Base-by-base conservation (phyloP, 2,113 vertebrate genomes). In the Columba livia region DNA sequence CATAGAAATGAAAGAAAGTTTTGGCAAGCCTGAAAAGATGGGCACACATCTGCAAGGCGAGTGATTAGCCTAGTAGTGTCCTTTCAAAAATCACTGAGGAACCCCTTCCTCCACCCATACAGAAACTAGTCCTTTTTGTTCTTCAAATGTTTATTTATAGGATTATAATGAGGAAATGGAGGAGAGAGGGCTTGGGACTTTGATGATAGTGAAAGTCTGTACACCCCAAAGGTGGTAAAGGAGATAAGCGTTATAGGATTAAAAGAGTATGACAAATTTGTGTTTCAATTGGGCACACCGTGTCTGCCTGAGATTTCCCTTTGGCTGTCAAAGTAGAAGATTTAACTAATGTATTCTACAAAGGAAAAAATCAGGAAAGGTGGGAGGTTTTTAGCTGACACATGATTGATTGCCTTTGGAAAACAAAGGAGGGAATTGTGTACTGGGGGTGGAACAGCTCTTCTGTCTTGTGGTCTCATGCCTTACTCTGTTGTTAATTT, bases 241-340 rank as follows among this genome's bases (percentile, higher is more conserved):
- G 28, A 96, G 95, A 94, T 96, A 96, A 96, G 77, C 77, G 54
- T 95, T 96, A 95, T 40, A 94, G 94, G 88, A 79, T 96, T 97
- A 95, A 82, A 97, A 85, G 79, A 34, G 42, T 80, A 94, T 71
- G 75, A 44, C 34, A 86, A 80, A 82, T 95, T 91, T 83, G 61
- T 85, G 21, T 85, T 95, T 87, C 83, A 93, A 40, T 7, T 64
- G 23, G 70, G 77, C 38, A 90, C 78, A 80, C 38, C 8, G 85
- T 87, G 88, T 92, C 81, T 95, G 90, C 56, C 70, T 94, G 60
- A 75, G 54, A 90, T 85, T 79, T 66, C 70, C 31, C 32, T 87
- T 87, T 86, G 54, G 70, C 57, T 95, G 51, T 72, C 65, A 72
- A 36, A 88, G 57, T 48, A 88, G 42, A 62, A 82, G 47, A 79